These are phyloP conservation scores for Ctenomys sociabilis DNA, from an alignment of 2,113 vertebrate species.

Conservation along the genomic window DNA sequence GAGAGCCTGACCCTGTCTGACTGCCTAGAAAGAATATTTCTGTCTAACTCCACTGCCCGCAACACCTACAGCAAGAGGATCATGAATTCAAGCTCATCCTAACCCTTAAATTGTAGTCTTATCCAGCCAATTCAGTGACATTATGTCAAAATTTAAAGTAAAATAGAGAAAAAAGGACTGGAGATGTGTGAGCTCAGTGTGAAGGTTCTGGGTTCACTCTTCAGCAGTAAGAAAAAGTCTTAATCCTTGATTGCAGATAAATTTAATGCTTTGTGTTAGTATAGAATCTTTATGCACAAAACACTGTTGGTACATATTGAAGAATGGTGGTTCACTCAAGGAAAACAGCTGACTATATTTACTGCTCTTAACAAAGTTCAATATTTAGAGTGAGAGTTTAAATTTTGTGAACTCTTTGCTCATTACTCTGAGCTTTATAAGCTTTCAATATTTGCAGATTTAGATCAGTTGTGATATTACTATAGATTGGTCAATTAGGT, in stretches of 20 bases:
- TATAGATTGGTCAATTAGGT: no score
- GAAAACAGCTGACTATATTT: not conserved
- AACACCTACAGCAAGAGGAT: not conserved
- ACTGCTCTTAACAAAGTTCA: not conserved
- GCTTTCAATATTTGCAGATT: not conserved
- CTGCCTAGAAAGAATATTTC: no score
- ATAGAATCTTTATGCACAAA: not conserved
- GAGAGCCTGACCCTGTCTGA: no score
- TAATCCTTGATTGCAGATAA: not conserved
- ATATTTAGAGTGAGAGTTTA: not conserved
- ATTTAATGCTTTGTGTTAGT: not conserved
- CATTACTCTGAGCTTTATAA: not conserved
- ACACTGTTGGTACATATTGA: not conserved
- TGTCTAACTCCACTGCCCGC: no score
- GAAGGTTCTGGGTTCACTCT: not conserved
- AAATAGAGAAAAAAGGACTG: not conserved
- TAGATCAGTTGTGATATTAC: not conserved
- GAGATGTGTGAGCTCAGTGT: not conserved
- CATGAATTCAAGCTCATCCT: not conserved
- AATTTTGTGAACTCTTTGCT: not conserved
- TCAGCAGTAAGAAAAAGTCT: not conserved
- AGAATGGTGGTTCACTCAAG: not conserved
- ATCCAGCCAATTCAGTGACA: not conserved
- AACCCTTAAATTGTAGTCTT: not conserved
- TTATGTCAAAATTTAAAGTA: not conserved